Conservation (phyloP, 2,797 vertebrate species). For the Florisuga fusca region DNA sequence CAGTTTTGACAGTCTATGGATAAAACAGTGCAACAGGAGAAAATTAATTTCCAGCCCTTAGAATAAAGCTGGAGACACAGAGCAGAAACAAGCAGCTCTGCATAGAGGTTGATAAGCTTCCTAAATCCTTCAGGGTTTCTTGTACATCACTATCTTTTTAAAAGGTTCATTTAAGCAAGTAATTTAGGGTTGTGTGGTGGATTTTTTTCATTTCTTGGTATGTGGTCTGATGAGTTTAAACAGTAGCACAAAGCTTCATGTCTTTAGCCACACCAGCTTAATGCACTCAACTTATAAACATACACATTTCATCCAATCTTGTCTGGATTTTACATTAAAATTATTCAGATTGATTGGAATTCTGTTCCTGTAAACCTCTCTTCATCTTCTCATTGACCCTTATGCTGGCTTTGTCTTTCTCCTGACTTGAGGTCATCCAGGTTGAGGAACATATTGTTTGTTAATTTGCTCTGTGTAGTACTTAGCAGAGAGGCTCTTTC, state of each 20-base stretch:
- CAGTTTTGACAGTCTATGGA: neutral
- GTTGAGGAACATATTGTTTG: neutral
- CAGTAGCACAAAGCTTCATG: neutral
- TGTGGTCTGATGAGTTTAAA: conserved; percentile 10
- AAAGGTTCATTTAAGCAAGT: conserved; percentile 55
- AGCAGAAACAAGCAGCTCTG: conserved; percentile 41
- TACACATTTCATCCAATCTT: neutral
- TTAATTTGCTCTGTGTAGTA: neutral
- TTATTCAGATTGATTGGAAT: neutral
- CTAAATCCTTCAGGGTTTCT: conserved; percentile 38
- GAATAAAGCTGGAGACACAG: conserved; percentile 9
- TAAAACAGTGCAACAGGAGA: conserved; percentile 10
- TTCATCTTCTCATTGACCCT: neutral
- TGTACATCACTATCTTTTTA: conserved; percentile 31
- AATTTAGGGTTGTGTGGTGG: conserved; percentile 15
- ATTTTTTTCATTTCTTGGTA: neutral
- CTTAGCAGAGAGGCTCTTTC: neutral
- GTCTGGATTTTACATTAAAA: neutral
- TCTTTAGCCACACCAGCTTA: conserved; percentile 16
- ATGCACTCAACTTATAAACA: neutral
- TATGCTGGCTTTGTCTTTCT: neutral
- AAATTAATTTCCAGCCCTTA: conserved; percentile 28
- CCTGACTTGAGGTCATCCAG: neutral
- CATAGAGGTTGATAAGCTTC: conserved; percentile 47
- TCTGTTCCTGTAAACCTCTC: neutral